A percentile compares a stretch with the other conserved stretches of the same genome.
phyloP scores from a whole-genome alignment of 2,888 invertebrate species.

The Diarsia rubi region DNA sequence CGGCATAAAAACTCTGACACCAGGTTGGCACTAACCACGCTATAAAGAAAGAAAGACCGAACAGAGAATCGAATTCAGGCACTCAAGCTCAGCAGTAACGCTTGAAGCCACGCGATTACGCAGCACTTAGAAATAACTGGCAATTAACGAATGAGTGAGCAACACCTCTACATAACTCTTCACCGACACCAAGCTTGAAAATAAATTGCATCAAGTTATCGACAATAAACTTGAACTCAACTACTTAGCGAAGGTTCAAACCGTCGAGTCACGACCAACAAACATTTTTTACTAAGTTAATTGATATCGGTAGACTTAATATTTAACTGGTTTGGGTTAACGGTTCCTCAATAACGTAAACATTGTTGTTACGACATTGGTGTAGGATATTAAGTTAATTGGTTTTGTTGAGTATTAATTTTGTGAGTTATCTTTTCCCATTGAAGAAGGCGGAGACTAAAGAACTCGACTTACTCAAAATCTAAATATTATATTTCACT shows the following conservation, averaged over 20 bases:
- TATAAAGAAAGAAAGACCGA: too few species aligned
- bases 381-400: background rate
- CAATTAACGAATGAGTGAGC: background rate
- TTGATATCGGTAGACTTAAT: slow-evolving; percentile 15
- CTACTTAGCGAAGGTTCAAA: background rate
- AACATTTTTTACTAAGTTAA: slow-evolving; percentile 23
- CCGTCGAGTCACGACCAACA: slow-evolving; percentile 10
- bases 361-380: slow-evolving; percentile 21
- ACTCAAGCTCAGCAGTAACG: too few species aligned
- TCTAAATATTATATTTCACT: too few species aligned
- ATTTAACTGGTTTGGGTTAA: slow-evolving; percentile 29
- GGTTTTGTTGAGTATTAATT: too few species aligned
- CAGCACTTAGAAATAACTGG: too few species aligned
- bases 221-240: slow-evolving; percentile 12
- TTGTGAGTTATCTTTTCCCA: too few species aligned
- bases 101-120: too few species aligned
- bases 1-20: too few species aligned
- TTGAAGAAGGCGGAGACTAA: too few species aligned
- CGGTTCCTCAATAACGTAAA: slow-evolving; percentile 19
- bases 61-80: background rate
- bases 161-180: background rate
- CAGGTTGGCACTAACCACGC: too few species aligned
- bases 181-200: background rate
- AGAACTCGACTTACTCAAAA: too few species aligned
- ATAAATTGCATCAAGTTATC: background rate